Evolutionary conservation across 2,113 vertebrate genomes (phyloP).

Genomic region (Macquaria ambigua): DNA sequence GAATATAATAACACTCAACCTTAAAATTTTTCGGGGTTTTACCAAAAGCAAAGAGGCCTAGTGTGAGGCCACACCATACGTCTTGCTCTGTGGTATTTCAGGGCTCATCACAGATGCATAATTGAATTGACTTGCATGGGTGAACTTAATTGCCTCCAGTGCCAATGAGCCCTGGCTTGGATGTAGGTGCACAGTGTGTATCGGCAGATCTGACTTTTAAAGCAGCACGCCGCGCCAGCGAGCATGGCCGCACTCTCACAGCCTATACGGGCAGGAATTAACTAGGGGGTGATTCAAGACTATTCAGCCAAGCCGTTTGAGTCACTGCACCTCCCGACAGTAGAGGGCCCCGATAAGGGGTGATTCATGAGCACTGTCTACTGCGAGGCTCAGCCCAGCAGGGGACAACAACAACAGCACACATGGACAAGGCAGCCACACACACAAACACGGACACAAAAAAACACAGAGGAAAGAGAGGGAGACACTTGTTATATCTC

Average conservation of each 20-base stretch:
- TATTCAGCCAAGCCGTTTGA: slow-evolving; percentile 57
- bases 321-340: slow-evolving; percentile 53
- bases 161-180: slow-evolving; percentile 70
- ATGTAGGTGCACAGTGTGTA: slow-evolving; percentile 62
- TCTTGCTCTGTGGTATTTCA: slow-evolving; percentile 75
- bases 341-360: slow-evolving; percentile 52
- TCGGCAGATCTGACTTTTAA: slow-evolving; percentile 75
- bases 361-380: slow-evolving; percentile 70
- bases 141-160: slow-evolving; percentile 82
- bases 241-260: slow-evolving; percentile 22
- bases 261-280: slow-evolving; percentile 46
- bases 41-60: slow-evolving; percentile 10
- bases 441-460: slow-evolving; percentile 4
- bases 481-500: neutral
- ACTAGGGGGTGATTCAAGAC: slow-evolving; percentile 63
- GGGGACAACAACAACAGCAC: slow-evolving; percentile 26
- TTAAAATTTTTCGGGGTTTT: neutral
- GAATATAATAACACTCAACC: neutral
- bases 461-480: neutral
- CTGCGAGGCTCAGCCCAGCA: slow-evolving; percentile 27
- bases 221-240: slow-evolving; percentile 44
- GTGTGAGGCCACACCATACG: slow-evolving; percentile 53
- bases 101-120: slow-evolving; percentile 80
- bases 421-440: slow-evolving; percentile 20
- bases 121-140: slow-evolving; percentile 83